Percentiles rank a stretch among this genome's conserved stretches.
These are phyloP conservation scores for Poicephalus meyeri DNA, from an alignment of 2,113 vertebrate genomes.

Conservation along the genomic window DNA sequence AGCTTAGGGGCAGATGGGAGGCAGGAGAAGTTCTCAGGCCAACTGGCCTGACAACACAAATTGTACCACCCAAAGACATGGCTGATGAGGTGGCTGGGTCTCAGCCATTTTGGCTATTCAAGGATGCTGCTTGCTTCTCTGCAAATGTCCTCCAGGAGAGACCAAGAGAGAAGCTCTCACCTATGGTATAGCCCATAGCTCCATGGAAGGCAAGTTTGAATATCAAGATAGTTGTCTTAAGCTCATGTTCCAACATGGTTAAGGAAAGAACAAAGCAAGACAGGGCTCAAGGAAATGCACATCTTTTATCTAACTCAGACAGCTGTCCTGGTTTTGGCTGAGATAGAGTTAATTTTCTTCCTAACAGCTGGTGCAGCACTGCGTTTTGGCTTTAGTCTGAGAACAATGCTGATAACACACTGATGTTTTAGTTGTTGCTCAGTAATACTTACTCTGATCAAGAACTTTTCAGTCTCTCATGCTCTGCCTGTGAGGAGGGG, in stretches of 20 bases:
- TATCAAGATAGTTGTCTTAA: not conserved
- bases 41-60: not conserved
- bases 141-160: not conserved
- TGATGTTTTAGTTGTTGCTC: not conserved
- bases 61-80: not conserved
- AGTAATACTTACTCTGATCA: not conserved
- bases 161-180: not conserved
- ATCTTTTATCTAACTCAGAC: not conserved
- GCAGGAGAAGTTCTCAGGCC: not conserved
- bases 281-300: not conserved
- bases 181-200: not conserved
- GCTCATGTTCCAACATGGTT: not conserved
- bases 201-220: not conserved
- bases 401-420: not conserved
- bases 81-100: not conserved
- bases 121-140: not conserved
- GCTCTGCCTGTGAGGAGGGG: not conserved
- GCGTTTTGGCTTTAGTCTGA: not conserved
- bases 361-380: not conserved
- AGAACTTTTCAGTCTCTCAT: not conserved
- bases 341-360: not conserved
- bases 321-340: not conserved
- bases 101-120: rapidly evolving
- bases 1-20: not conserved
- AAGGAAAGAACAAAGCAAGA: not conserved